Conservation (phyloP, 2,797 vertebrate genomes). For the Acipenser transmontanus region DNA sequence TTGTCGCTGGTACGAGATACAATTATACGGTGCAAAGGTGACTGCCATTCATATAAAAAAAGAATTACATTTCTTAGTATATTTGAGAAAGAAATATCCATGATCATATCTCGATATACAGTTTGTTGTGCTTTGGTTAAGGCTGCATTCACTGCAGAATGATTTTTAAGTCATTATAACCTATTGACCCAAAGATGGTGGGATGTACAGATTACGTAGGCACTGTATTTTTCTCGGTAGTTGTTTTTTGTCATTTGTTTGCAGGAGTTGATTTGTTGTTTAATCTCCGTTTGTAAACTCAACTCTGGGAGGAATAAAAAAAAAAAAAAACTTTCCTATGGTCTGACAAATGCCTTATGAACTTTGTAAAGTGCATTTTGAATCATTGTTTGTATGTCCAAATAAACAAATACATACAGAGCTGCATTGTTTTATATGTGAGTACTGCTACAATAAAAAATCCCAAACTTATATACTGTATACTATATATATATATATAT, state of each 20-base stretch:
- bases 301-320: conserved; percentile 79
- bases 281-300: conserved; percentile 71
- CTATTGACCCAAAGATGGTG: background rate
- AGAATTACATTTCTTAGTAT: conserved; percentile 4
- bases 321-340: conserved; percentile 52
- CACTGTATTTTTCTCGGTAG: conserved; percentile 63
- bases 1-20: too few relatives aligned
- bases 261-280: conserved; percentile 58
- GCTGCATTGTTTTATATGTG: conserved; percentile 93
- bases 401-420: conserved; percentile 40
- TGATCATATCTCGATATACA: conserved; percentile 31
- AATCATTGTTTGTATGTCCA: conserved; percentile 84
- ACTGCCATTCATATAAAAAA: too few relatives aligned
- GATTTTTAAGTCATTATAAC: too few relatives aligned
- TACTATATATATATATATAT: background rate
- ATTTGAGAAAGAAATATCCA: conserved; percentile 52
- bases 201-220: conserved; percentile 48
- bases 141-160: too few relatives aligned
- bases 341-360: conserved; percentile 74
- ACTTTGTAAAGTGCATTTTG: conserved; percentile 93
- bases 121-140: background rate
- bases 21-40: too few relatives aligned
- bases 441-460: conserved; percentile 87
- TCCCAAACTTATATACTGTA: conserved; percentile 49
- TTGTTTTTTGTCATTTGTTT: conserved; percentile 61